Percentiles rank a stretch among this genome's conserved stretches.
phyloP scores from a whole-genome alignment of 2,888 invertebrate genomes.

The Diarsia rubi region DNA sequence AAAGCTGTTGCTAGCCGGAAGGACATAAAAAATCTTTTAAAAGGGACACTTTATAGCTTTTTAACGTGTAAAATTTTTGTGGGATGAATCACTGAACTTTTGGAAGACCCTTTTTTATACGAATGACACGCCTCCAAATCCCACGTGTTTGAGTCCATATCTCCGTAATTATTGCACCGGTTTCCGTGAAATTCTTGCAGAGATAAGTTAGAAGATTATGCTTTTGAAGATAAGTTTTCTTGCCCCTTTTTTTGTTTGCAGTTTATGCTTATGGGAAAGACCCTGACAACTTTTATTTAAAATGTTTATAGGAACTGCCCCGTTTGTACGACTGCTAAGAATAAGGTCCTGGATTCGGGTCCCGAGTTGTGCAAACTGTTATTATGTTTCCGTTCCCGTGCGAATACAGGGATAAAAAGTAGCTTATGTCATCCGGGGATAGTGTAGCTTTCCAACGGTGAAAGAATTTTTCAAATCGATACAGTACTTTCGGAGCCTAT shows the following conservation, averaged over 20 bases:
- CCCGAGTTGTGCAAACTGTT: background rate
- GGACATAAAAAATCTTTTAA: slow-evolving; percentile 44
- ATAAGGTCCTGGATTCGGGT: background rate
- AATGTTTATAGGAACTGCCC: background rate
- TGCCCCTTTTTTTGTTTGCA: background rate
- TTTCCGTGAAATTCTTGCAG: slow-evolving; percentile 33
- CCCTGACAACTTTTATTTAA: background rate
- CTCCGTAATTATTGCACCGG: slow-evolving; percentile 17
- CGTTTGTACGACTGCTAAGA: background rate
- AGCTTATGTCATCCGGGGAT: no score
- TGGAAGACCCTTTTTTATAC: slow-evolving; percentile 28
- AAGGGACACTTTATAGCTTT: slow-evolving; percentile 49
- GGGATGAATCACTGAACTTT: slow-evolving; percentile 45
- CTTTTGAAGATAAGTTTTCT: background rate
- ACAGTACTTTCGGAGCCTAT: no score
- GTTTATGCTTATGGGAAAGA: background rate
- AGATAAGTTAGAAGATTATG: background rate
- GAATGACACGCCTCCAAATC: slow-evolving; percentile 4
- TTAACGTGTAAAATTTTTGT: slow-evolving; percentile 28
- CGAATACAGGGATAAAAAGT: no score
- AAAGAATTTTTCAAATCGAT: no score
- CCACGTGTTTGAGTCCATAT: slow-evolving; percentile 4
- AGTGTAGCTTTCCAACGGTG: no score
- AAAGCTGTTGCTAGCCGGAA: slow-evolving; percentile 61
- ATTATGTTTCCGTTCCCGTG: no score